phyloP scores from a whole-genome alignment of 2,113 vertebrate species.

The Upupa epops region DNA sequence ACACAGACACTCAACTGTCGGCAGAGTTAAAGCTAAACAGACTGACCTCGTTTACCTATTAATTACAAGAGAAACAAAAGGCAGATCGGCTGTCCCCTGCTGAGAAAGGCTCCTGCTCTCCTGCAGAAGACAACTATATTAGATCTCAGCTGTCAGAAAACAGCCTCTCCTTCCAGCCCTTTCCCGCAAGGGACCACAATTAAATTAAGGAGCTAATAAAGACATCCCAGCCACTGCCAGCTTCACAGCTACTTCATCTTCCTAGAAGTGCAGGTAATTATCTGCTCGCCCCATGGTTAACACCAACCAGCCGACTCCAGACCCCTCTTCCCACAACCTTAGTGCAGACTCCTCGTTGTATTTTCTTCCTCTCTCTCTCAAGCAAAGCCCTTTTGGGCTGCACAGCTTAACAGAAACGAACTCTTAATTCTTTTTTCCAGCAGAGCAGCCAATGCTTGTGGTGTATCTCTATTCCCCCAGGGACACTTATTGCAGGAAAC shows the following conservation, averaged over 20 bases:
- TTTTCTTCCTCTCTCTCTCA: background rate
- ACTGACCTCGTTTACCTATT: background rate
- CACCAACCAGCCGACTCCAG: background rate
- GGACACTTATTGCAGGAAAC: background rate
- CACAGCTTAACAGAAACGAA: background rate
- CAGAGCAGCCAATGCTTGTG: background rate
- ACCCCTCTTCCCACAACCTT: background rate
- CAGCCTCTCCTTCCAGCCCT: conserved; percentile 16
- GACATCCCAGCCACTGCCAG: background rate
- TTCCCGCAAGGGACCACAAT: background rate
- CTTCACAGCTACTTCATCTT: background rate
- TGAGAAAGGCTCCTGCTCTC: background rate
- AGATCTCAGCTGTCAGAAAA: conserved; percentile 23
- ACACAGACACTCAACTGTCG: background rate
- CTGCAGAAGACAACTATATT: background rate
- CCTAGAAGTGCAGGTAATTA: background rate
- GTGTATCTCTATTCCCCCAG: too few species aligned
- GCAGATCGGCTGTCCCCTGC: background rate
- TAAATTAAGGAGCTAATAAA: conserved; percentile 48
- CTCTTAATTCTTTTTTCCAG: background rate
- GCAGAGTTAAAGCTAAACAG: background rate
- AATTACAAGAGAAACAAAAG: background rate
- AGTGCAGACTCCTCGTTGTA: background rate
- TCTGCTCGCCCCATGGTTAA: background rate
- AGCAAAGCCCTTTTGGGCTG: background rate